A percentile compares a stretch with the other conserved stretches of the same genome.
These are phyloP conservation scores for Pocillopora verrucosa DNA, from an alignment of 64 coral and sea anemone species.

Conservation along the genomic window DNA sequence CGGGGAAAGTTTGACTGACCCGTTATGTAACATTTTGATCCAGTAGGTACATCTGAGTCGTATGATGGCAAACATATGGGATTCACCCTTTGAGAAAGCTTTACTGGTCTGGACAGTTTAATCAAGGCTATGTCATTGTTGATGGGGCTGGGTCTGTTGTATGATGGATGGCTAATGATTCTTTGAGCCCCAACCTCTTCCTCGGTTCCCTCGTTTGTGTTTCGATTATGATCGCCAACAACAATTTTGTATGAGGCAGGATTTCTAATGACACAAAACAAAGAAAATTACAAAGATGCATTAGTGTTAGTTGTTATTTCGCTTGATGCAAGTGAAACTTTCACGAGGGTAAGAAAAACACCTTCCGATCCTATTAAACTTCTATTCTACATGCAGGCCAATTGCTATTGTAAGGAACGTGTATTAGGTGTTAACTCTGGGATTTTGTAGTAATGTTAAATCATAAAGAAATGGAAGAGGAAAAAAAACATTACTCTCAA, in stretches of 20 bases:
- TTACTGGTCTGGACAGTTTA: slow-evolving; percentile 33
- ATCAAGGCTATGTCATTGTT: slow-evolving; percentile 83
- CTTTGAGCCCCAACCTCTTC: slow-evolving; percentile 39
- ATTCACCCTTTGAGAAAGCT: slow-evolving; percentile 57
- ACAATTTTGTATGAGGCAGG: slow-evolving; percentile 54
- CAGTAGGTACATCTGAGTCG: slow-evolving; percentile 53
- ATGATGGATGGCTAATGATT: slow-evolving; percentile 54
- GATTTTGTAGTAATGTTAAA: no score
- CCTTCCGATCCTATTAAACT: no score
- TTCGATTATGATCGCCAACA: slow-evolving; percentile 75
- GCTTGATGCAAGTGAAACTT: no score
- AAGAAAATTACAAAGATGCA: background rate
- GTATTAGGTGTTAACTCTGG: no score
- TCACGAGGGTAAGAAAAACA: no score
- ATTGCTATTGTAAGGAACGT: no score
- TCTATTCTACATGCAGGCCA: no score
- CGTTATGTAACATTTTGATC: slow-evolving; percentile 71
- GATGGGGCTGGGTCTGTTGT: slow-evolving; percentile 28
- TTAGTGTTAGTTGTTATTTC: no score
- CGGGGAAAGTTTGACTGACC: background rate
- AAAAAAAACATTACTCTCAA: no score
- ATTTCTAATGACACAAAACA: background rate
- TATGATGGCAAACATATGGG: slow-evolving; percentile 57
- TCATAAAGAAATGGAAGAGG: no score
- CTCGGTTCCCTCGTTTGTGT: slow-evolving; percentile 68